phyloP scores from a whole-genome alignment of 2,797 vertebrate genomes.

The Channallabes apus region DNA sequence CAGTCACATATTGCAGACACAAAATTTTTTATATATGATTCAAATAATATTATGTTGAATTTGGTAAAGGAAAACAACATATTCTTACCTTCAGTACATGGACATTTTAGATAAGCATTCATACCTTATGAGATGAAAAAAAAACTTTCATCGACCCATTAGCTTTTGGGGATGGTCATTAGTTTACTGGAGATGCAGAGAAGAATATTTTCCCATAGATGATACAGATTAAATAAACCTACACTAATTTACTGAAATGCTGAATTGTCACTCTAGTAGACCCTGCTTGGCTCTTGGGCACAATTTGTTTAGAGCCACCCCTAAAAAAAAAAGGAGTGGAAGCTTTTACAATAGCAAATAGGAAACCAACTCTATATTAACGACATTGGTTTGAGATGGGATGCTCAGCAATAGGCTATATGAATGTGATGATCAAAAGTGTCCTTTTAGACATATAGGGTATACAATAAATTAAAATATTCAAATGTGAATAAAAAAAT shows the following conservation, averaged over 20 bases:
- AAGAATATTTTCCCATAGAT: not conserved
- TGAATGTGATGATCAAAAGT: no score
- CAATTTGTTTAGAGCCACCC: no score
- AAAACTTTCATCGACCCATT: not conserved
- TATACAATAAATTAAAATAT: no score
- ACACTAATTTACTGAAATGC: not conserved
- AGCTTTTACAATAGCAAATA: no score
- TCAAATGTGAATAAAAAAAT: no score
- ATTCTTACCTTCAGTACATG: not conserved
- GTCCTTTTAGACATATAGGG: no score
- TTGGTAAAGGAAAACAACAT: not conserved
- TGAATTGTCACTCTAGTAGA: not conserved
- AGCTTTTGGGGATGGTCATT: not conserved
- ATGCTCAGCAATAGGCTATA: no score
- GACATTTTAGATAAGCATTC: not conserved
- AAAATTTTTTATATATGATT: not conserved
- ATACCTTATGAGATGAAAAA: not conserved
- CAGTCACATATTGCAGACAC: not conserved
- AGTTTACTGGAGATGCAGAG: not conserved
- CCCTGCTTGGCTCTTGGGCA: no score
- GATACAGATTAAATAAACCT: not conserved
- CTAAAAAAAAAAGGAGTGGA: no score
- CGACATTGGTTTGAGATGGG: no score
- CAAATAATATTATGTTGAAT: not conserved
- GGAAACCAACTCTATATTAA: no score